Base-by-base conservation (phyloP, 2,113 vertebrate genomes). In the Sitta europaea region DNA sequence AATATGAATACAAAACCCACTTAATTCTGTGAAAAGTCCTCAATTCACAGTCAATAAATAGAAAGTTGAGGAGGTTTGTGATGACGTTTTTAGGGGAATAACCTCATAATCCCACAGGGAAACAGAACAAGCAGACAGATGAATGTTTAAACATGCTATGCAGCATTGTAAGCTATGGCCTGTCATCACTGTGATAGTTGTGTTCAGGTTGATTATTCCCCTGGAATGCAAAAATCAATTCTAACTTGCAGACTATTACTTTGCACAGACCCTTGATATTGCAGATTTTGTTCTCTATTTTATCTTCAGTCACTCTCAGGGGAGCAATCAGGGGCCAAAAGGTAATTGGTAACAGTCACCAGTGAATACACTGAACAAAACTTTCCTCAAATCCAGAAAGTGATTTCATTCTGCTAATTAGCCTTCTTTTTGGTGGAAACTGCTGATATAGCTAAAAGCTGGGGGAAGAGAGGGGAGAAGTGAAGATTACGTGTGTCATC, bases 181-280 rank as follows among this genome's bases (percentile, higher is more conserved):
- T 95, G 70, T 78, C 88, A 86, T 90, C 10, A 3, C 38, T 47
- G 21, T 13, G 27, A 57, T 82, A 61, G 12, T 8, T 58, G 48
- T 79, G 35, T 57, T 88, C 62, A 83, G 62, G 54, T 17, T 78
- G 73, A 92, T 92, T 92, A 95, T 90, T 82, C 50, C 81, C 74
- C 58, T 73, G 85, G 51, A 94, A 88, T 62, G 47, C 29, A 93
- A 93, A 91, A 88, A 90, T 90, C 88, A 90, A 33, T 97, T 94
- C 71, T 79, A 92, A 88, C 75, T 84, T 73, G 85, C 66, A 82
- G 88, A 82, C 58, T 68, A 45, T 61, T 66, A 72, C 84, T 88
- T 86, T 71, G 59, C 79, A 74, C 19, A 93, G 63, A 86, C 8
- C 21, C 1, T 0, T 1, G 8, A 35, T 42, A 59, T 9, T 68